Conservation (phyloP, 2,113 vertebrate species). For the Myotis davidii region DNA sequence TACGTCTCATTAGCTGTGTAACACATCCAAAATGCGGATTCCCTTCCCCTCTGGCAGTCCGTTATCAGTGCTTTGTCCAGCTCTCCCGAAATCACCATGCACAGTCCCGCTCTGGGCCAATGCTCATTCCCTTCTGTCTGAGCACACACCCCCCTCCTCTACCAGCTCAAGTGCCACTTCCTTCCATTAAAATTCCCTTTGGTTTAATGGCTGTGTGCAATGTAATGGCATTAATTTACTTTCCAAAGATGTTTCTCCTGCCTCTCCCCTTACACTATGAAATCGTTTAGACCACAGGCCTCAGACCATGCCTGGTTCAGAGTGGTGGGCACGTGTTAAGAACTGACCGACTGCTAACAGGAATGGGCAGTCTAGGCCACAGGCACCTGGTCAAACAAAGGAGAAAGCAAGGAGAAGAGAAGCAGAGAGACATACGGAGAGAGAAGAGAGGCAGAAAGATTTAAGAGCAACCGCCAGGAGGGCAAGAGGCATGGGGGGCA, state of each 20-base stretch:
- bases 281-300: not conserved
- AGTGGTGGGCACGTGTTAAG: too few relatives aligned
- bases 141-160: not conserved
- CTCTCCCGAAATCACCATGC: not conserved
- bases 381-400: not conserved
- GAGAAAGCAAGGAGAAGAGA: not conserved
- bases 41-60: not conserved
- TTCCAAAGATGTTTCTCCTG: not conserved
- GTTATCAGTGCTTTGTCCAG: not conserved
- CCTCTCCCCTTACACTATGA: not conserved
- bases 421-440: not conserved
- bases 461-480: not conserved
- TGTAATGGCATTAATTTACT: not conserved
- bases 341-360: accelerated
- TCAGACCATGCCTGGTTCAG: accelerated
- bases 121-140: not conserved
- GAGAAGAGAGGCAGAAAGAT: not conserved
- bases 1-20: not conserved
- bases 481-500: not conserved
- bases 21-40: not conserved
- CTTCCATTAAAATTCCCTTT: not conserved
- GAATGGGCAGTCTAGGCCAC: not conserved
- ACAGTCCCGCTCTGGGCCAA: not conserved
- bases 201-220: too few relatives aligned
- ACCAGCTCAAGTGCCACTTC: not conserved